These are phyloP conservation scores for Chaetops frenatus DNA, from an alignment of 2,113 vertebrate species.

Conservation along the genomic window DNA sequence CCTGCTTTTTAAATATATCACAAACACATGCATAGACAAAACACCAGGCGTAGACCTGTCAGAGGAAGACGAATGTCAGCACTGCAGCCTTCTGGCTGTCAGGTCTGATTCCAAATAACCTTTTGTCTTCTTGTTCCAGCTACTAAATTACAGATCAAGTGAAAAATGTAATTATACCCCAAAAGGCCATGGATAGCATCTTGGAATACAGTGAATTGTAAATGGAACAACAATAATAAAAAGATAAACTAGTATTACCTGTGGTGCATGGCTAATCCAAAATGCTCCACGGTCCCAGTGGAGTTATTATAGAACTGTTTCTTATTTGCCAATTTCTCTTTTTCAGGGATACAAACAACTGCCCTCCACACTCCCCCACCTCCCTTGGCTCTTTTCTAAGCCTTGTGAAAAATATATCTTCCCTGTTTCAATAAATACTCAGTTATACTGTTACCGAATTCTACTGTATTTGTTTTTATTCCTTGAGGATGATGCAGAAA, in stretches of 20 bases:
- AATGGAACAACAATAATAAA: conserved; percentile 21
- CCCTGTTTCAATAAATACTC: background rate
- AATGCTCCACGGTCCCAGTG: background rate
- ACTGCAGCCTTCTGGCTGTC: conserved; percentile 12
- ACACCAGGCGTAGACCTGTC: background rate
- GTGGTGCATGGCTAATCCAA: background rate
- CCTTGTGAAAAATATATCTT: background rate
- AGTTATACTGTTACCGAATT: background rate
- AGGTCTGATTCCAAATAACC: conserved; percentile 43
- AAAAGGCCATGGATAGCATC: conserved; percentile 31
- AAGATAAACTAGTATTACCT: background rate
- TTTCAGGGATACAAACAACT: background rate
- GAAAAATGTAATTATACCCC: conserved; percentile 54
- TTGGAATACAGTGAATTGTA: conserved; percentile 22
- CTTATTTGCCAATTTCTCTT: background rate
- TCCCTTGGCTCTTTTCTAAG: background rate
- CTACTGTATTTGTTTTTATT: background rate
- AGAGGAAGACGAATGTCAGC: conserved; percentile 11
- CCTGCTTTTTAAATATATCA: background rate
- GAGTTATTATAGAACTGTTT: background rate
- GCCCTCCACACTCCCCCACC: background rate
- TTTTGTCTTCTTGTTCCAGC: conserved; percentile 37
- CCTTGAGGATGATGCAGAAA: background rate
- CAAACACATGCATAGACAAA: background rate
- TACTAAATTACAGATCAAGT: conserved; percentile 62